These are phyloP conservation scores for Poeciliopsis gracilis DNA, from an alignment of 2,797 vertebrate species.

Conservation along the genomic window DNA sequence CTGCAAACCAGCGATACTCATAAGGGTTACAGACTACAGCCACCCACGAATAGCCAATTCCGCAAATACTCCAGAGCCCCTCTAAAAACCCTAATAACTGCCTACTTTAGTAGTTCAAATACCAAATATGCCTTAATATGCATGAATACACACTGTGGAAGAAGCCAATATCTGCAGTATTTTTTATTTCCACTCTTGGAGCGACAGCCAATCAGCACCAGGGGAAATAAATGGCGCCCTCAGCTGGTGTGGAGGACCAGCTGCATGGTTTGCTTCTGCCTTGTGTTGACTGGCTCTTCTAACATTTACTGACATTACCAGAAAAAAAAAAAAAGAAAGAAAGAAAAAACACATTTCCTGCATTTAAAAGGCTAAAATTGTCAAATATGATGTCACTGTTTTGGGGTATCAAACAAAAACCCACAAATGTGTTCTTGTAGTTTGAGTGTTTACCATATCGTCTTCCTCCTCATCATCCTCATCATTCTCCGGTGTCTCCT, in stretches of 20 bases:
- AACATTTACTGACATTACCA: not conserved
- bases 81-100: not conserved
- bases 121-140: not conserved
- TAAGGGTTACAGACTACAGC: too few species aligned
- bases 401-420: not conserved
- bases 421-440: not conserved
- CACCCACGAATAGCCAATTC: not conserved
- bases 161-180: not conserved
- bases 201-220: not conserved
- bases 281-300: not conserved
- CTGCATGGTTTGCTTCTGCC: not conserved
- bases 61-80: not conserved
- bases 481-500: conserved; percentile 39
- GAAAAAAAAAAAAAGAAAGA: not conserved
- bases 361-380: not conserved
- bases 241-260: not conserved
- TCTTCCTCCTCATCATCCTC: conserved; percentile 66
- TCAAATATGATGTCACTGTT: not conserved
- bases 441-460: conserved; percentile 74
- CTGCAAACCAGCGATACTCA: not conserved
- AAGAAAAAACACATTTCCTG: not conserved
- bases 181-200: not conserved
- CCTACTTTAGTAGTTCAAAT: not conserved
- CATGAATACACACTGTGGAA: not conserved
- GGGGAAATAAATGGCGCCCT: not conserved